Evolutionary conservation across 30 jellyfish, hydroid and myxozoan genomes (phyloP).

Genomic region (Aurelia sp.): DNA sequence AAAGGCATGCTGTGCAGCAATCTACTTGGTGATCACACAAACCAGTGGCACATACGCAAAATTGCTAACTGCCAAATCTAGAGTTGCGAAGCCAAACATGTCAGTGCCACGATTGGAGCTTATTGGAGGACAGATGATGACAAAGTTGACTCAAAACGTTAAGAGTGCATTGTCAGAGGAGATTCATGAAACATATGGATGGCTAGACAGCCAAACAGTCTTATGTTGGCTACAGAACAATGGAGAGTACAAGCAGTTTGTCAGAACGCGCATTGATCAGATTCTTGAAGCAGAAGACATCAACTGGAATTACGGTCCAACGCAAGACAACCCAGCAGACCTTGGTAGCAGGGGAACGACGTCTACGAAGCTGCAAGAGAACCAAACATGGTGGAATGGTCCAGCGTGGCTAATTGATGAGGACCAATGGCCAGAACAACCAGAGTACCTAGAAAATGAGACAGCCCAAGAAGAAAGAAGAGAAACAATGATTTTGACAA

Average conservation of each 20-base stretch:
- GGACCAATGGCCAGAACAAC: conserved; percentile 53
- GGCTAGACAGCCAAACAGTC: conserved; percentile 57
- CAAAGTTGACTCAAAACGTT: conserved; percentile 40
- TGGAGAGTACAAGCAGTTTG: conserved; percentile 65
- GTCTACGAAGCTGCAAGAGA: conserved; percentile 12
- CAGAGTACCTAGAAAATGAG: not conserved
- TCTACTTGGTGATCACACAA: conserved; percentile 42
- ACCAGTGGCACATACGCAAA: conserved; percentile 36
- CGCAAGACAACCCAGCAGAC: conserved; percentile 70
- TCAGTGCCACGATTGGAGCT: conserved; percentile 49
- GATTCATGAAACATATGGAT: conserved; percentile 16
- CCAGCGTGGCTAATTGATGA: conserved; percentile 51
- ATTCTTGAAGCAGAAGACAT: conserved; percentile 46
- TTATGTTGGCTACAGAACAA: conserved; percentile 62
- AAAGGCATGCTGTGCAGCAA: conserved; percentile 57
- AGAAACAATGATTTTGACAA: not conserved
- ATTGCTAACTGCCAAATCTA: conserved; percentile 40
- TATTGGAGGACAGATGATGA: conserved; percentile 50
- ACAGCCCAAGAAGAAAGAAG: conserved; percentile 33
- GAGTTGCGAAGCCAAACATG: conserved; percentile 49
- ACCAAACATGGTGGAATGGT: conserved; percentile 38
- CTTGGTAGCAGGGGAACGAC: conserved; percentile 72
- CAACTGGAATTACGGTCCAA: conserved; percentile 59
- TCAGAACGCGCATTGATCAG: conserved; percentile 45
- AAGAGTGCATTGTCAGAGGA: conserved; percentile 23